These are phyloP conservation scores for Heliangelus exortis DNA, from an alignment of 2,797 vertebrate species.

Conservation along the genomic window DNA sequence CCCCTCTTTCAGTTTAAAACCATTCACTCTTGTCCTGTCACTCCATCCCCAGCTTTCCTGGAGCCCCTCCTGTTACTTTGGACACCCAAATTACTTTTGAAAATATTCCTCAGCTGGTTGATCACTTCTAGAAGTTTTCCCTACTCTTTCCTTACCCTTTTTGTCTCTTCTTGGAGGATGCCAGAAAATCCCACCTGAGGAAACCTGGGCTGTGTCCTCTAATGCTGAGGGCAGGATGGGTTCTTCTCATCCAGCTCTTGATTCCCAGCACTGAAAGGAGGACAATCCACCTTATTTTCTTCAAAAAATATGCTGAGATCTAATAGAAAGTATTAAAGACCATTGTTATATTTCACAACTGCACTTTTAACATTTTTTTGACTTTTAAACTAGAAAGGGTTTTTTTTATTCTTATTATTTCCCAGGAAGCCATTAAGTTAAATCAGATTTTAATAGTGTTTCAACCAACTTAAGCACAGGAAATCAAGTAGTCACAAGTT, in stretches of 20 bases:
- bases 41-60: too few species aligned
- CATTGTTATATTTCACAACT: neutral
- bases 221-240: fast-evolving
- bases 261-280: neutral
- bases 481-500: conserved; percentile 37
- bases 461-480: neutral
- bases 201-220: neutral
- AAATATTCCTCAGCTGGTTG: neutral
- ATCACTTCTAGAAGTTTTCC: neutral
- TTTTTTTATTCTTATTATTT: neutral
- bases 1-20: too few species aligned
- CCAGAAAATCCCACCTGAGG: neutral
- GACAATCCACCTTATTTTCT: neutral
- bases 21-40: too few species aligned
- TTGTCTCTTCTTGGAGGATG: neutral
- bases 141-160: fast-evolving
- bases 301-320: neutral
- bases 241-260: neutral
- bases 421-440: conserved; percentile 7
- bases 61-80: too few species aligned
- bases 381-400: neutral
- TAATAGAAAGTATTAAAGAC: neutral
- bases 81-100: neutral
- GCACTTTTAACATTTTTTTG: neutral
- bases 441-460: conserved; percentile 39